phyloP scores from a whole-genome alignment of 2,888 invertebrate genomes.

The Pollenia angustigena region DNA sequence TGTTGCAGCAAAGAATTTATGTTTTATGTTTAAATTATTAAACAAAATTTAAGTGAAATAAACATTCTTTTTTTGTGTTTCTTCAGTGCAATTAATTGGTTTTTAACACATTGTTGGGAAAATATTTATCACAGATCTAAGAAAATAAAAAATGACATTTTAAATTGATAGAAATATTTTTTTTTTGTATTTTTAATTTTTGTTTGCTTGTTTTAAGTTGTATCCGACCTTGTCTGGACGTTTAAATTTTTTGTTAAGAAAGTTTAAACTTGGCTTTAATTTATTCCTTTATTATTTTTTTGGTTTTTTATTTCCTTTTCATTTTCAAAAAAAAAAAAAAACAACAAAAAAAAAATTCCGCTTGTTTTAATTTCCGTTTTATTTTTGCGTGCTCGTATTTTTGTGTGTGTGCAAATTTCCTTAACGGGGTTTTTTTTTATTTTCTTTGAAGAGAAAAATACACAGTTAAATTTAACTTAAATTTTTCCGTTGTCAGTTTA shows the following conservation, averaged over 20 bases:
- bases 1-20: slow-evolving; percentile 59
- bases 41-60: slow-evolving; percentile 13
- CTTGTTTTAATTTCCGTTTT: slow-evolving; percentile 49
- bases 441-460: neutral
- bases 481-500: slow-evolving; percentile 66
- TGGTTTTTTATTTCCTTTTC: neutral
- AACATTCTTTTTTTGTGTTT: slow-evolving; percentile 13
- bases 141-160: neutral
- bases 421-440: slow-evolving; percentile 30
- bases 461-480: slow-evolving; percentile 11
- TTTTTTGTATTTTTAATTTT: slow-evolving; percentile 13
- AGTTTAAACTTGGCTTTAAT: slow-evolving; percentile 54
- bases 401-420: neutral
- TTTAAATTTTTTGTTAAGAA: neutral
- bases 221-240: slow-evolving; percentile 8
- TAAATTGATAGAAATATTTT: neutral
- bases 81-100: neutral
- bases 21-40: slow-evolving; percentile 20
- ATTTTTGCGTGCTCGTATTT: slow-evolving; percentile 26
- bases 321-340: neutral
- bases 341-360: neutral
- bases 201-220: slow-evolving; percentile 5
- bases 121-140: slow-evolving; percentile 40
- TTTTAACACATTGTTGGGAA: slow-evolving; percentile 7
- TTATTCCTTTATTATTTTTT: neutral